Percentiles rank a stretch among this genome's conserved stretches.
Evolutionary conservation across 2,797 vertebrate species (phyloP).

Genomic region (Sebastes iracundus): DNA sequence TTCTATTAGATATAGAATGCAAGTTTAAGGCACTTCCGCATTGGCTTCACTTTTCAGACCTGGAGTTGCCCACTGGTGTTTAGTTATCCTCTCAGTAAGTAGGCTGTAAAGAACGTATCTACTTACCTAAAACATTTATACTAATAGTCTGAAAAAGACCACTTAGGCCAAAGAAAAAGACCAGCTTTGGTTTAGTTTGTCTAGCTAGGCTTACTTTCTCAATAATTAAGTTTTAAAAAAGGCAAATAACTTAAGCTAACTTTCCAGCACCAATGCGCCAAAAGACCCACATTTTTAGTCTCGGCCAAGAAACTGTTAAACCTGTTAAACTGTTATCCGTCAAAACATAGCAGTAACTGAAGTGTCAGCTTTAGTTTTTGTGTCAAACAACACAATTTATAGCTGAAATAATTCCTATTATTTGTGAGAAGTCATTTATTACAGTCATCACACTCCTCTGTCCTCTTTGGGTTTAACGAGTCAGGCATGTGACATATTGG

Average conservation of each 20-base stretch:
- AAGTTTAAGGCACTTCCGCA: too few species aligned
- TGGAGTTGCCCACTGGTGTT: neutral
- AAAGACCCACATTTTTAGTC: neutral
- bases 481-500: constrained; percentile 27
- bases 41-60: too few species aligned
- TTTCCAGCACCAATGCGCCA: neutral
- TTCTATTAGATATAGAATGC: too few species aligned
- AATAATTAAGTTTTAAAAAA: neutral
- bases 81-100: neutral
- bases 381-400: neutral
- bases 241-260: neutral
- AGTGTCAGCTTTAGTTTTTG: neutral
- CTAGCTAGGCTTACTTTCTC: too few species aligned
- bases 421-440: neutral
- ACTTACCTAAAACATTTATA: neutral
- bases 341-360: neutral
- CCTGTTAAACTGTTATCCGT: neutral
- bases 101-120: neutral
- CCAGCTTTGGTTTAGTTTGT: neutral
- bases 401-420: neutral
- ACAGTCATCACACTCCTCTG: too few species aligned
- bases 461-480: neutral
- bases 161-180: neutral
- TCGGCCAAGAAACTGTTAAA: neutral
- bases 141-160: neutral